Percentiles rank a stretch among this genome's conserved stretches.
phyloP scores from a whole-genome alignment of 2,113 vertebrate species.

The Salminus brasiliensis region DNA sequence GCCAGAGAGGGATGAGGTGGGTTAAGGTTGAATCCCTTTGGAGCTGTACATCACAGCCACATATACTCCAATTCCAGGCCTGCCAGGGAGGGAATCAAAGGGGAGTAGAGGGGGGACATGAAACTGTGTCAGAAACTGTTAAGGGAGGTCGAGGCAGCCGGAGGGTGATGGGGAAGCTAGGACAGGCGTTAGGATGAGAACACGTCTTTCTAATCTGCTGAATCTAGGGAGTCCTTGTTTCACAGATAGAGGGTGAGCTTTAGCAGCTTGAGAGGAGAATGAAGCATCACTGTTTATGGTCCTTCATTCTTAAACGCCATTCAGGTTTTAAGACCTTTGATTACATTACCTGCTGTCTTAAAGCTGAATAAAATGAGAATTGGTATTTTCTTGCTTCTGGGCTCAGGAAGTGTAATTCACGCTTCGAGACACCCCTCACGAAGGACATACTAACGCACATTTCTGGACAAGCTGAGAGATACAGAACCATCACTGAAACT shows the following conservation, averaged over 20 bases:
- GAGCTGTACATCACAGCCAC: slow-evolving; percentile 38
- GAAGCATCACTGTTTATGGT: slow-evolving; percentile 9
- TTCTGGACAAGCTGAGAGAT: too few relatives aligned
- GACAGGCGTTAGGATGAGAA: slow-evolving; percentile 14
- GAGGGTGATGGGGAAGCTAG: slow-evolving; percentile 44
- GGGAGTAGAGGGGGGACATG: slow-evolving; percentile 11
- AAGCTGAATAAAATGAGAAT: too few relatives aligned
- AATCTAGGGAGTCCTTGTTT: slow-evolving; percentile 29
- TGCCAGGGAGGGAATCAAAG: slow-evolving; percentile 30
- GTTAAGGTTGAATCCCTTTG: slow-evolving; percentile 21
- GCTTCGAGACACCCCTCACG: too few relatives aligned
- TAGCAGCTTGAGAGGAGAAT: not conserved
- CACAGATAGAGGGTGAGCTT: slow-evolving; percentile 14
- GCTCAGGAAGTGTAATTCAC: too few relatives aligned
- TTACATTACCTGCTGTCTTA: not conserved
- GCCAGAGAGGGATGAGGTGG: slow-evolving; percentile 6
- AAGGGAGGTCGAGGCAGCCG: not conserved
- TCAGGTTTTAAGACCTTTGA: not conserved
- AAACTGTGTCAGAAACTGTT: slow-evolving; percentile 28
- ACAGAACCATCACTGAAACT: too few relatives aligned
- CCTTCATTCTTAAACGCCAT: not conserved
- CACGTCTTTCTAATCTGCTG: not conserved
- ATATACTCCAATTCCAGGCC: slow-evolving; percentile 25
- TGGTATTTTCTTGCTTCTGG: too few relatives aligned
- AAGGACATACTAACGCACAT: too few relatives aligned